Evolutionary conservation across 2,113 vertebrate genomes (phyloP).

Genomic region (Cyrtonyx montezumae): DNA sequence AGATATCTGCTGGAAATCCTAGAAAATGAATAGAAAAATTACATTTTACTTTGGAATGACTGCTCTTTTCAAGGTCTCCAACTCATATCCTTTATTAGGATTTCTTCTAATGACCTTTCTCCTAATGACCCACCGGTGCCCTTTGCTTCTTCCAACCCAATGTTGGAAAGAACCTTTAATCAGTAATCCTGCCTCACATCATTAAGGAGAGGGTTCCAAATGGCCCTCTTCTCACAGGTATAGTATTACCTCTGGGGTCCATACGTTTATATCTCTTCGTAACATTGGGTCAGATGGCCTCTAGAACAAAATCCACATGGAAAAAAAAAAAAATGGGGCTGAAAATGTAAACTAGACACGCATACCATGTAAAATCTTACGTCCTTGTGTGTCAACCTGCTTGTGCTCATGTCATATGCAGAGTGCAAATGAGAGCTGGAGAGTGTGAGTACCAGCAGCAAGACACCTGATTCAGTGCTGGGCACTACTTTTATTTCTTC

Average conservation of each 20-base stretch:
- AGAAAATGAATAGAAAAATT: not conserved
- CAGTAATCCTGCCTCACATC: not conserved
- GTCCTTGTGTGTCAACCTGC: not conserved
- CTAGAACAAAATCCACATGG: not conserved
- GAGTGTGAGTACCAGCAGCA: not conserved
- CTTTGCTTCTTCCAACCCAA: not conserved
- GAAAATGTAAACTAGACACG: not conserved
- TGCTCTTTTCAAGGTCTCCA: conserved; percentile 10
- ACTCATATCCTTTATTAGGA: not conserved
- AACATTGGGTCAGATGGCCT: not conserved
- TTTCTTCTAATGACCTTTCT: not conserved
- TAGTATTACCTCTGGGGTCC: not conserved
- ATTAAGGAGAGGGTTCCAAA: not conserved
- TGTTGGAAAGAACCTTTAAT: not conserved
- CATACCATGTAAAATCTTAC: not conserved
- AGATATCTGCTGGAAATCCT: conserved; percentile 33
- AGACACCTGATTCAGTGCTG: not conserved
- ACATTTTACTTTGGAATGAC: not conserved
- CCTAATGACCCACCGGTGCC: not conserved
- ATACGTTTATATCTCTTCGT: not conserved
- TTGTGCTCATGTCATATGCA: fast-evolving
- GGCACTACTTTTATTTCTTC: not conserved
- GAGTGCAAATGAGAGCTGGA: not conserved
- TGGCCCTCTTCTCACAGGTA: not conserved
- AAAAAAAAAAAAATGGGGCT: not conserved